A percentile compares a stretch with the other conserved stretches of the same genome.
phyloP scores from a whole-genome alignment of 2,113 vertebrate species.

The Copsychus sechellarum region DNA sequence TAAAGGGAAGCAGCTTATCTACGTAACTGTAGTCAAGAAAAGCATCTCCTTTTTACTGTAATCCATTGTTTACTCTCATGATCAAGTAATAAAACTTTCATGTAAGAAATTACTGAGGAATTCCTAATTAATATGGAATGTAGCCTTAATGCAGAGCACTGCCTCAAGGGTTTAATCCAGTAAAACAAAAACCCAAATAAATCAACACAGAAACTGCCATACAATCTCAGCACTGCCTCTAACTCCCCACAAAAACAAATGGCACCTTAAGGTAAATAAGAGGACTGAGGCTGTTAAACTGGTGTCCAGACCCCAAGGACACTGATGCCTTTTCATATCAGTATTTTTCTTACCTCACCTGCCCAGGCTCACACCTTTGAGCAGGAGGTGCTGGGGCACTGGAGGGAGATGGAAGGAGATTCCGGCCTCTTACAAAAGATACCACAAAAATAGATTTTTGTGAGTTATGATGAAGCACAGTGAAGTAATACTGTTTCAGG shows the following conservation, averaged over 20 bases:
- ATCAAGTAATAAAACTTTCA: background rate
- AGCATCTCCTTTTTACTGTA: background rate
- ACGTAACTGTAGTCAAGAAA: background rate
- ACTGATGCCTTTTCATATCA: rapidly evolving
- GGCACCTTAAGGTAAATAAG: rapidly evolving
- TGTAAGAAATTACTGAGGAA: background rate
- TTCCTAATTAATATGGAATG: background rate
- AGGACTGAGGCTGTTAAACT: background rate
- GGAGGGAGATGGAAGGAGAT: too few species aligned
- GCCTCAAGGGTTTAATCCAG: background rate
- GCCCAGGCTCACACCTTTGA: background rate
- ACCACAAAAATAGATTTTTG: background rate
- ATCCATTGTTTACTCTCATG: background rate
- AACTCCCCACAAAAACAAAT: background rate
- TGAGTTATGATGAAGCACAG: background rate
- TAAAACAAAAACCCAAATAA: background rate
- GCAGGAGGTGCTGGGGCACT: background rate
- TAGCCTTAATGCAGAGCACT: background rate
- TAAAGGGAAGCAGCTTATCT: background rate
- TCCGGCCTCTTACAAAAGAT: background rate
- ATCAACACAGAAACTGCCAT: background rate
- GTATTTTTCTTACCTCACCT: background rate
- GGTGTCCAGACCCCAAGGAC: background rate
- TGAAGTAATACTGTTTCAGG: background rate
- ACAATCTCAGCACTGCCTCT: background rate